These are phyloP conservation scores for Dicrurus megarhynchus DNA, from an alignment of 2,113 vertebrate genomes.

Conservation along the genomic window DNA sequence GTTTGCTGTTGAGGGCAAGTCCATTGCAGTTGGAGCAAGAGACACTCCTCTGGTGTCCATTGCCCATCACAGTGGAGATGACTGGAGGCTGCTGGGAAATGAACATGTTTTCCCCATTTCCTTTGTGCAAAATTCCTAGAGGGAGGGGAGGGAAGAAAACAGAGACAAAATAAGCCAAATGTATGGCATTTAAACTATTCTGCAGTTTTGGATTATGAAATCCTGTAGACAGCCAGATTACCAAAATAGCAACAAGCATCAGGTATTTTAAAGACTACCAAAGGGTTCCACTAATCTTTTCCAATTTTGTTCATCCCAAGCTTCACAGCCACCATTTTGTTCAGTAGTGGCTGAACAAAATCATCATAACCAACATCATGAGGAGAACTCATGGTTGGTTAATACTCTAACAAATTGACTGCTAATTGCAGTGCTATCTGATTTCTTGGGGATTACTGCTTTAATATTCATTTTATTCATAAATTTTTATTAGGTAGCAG, in stretches of 20 bases:
- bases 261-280: not conserved
- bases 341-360: not conserved
- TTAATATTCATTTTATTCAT: slow-evolving; percentile 70
- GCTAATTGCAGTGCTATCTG: slow-evolving; percentile 59
- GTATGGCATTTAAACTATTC: not conserved
- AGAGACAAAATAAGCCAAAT: not conserved
- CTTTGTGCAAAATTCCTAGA: slow-evolving; percentile 95
- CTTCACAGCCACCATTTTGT: not conserved
- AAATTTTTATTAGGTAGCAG: slow-evolving; percentile 61
- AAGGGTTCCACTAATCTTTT: not conserved
- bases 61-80: slow-evolving; percentile 94
- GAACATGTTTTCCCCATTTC: slow-evolving; percentile 95
- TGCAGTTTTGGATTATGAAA: not conserved
- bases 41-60: slow-evolving; percentile 88
- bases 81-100: slow-evolving; percentile 95
- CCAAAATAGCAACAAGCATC: not conserved
- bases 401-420: slow-evolving; percentile 56
- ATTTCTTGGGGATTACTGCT: slow-evolving; percentile 57
- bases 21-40: slow-evolving; percentile 90
- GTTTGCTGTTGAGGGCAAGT: slow-evolving; percentile 86
- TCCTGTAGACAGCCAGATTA: not conserved
- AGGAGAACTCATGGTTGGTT: slow-evolving; percentile 46
- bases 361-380: slow-evolving; percentile 15
- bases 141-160: not conserved
- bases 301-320: not conserved